A percentile compares a stretch with the other conserved stretches of the same genome.
Evolutionary conservation across 2,113 vertebrate genomes (phyloP).

Genomic region (Myiagra hebetior): DNA sequence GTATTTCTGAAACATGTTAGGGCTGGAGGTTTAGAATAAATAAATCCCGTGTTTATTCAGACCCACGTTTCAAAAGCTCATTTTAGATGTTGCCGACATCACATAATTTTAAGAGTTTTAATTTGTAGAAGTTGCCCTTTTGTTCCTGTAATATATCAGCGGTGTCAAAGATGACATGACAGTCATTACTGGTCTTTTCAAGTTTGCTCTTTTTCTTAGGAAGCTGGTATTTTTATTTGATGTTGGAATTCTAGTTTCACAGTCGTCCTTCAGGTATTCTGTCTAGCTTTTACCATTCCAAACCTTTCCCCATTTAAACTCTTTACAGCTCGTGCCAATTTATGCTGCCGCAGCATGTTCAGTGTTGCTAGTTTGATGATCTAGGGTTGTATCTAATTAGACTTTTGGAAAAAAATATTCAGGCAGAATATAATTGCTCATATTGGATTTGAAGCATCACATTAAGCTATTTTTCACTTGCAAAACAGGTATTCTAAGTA

Average conservation of each 20-base stretch:
- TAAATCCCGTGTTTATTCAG: neutral
- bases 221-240: neutral
- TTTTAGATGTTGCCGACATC: neutral
- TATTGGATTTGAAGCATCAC: neutral
- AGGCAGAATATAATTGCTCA: neutral
- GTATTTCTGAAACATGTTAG: neutral
- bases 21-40: constrained; percentile 7
- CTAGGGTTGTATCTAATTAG: neutral
- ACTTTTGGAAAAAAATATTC: neutral
- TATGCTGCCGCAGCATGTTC: neutral
- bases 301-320: neutral
- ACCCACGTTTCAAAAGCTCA: neutral
- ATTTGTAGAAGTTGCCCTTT: constrained; percentile 40
- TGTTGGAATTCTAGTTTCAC: neutral
- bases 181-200: neutral
- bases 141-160: neutral
- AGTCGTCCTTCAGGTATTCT: neutral
- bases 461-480: neutral
- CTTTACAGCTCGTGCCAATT: neutral
- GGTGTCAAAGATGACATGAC: neutral
- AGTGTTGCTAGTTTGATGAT: neutral
- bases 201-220: neutral
- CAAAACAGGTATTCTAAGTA: neutral
- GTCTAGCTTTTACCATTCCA: neutral
- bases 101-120: constrained; percentile 25